Evolutionary conservation across 2,797 vertebrate genomes (phyloP).

Genomic region (Chloroceryle inda): DNA sequence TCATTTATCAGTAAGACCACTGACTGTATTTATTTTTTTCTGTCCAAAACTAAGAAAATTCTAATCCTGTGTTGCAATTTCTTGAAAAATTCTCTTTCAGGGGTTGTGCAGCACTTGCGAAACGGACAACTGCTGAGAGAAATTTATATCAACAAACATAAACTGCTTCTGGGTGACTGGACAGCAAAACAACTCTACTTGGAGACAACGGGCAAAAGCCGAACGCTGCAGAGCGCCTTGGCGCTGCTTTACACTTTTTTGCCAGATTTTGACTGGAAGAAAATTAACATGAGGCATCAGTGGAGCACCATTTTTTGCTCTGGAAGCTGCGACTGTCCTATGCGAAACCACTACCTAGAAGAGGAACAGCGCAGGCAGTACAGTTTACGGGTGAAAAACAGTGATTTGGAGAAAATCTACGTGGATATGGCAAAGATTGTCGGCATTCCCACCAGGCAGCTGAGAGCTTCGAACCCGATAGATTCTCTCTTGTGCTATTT

Average conservation of each 20-base stretch:
- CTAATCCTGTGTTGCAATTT: not conserved
- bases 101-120: conserved; percentile 92
- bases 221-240: conserved; percentile 94
- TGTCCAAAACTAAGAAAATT: not conserved
- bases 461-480: conserved; percentile 93
- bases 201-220: conserved; percentile 94
- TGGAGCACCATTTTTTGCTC: conserved; percentile 95
- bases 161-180: conserved; percentile 86
- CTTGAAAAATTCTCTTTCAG: conserved; percentile 74
- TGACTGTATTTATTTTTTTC: not conserved
- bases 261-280: conserved; percentile 91
- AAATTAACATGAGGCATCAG: conserved; percentile 89
- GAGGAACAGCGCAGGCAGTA: conserved; percentile 95
- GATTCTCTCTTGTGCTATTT: conserved; percentile 95
- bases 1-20: not conserved
- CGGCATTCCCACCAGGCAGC: conserved; percentile 87
- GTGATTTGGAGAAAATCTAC: conserved; percentile 88
- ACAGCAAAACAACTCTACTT: conserved; percentile 88
- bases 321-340: conserved; percentile 90
- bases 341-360: conserved; percentile 90
- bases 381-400: conserved; percentile 86
- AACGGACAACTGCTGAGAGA: conserved; percentile 91
- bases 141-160: conserved; percentile 89
- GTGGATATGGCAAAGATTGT: conserved; percentile 90
- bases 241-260: conserved; percentile 92